These are phyloP conservation scores for Tolmerus cingulatus DNA, from an alignment of 2,888 invertebrate genomes.

Conservation along the genomic window DNA sequence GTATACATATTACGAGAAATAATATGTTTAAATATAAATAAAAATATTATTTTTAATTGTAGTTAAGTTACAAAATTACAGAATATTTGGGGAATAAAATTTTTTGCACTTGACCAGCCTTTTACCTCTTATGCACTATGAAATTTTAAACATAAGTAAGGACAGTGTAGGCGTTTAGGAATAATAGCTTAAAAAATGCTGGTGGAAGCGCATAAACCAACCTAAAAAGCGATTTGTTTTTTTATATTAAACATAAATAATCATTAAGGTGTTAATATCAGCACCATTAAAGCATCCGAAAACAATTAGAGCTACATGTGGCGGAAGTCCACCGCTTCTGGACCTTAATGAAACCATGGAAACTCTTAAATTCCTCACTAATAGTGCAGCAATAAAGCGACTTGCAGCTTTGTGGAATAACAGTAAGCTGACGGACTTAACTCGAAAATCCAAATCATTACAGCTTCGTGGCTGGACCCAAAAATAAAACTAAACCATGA, in stretches of 20 bases:
- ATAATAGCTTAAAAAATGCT: not conserved
- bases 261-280: not conserved
- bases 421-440: constrained; percentile 45
- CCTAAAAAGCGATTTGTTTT: not conserved
- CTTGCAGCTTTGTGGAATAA: constrained; percentile 7
- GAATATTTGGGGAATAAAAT: too few relatives aligned
- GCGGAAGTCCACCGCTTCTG: not conserved
- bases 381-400: constrained; percentile 11
- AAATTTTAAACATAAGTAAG: not conserved
- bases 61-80: too few relatives aligned
- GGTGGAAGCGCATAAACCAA: not conserved
- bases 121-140: not conserved
- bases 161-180: not conserved
- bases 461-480: not conserved
- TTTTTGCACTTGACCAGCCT: not conserved
- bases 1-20: too few relatives aligned
- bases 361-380: constrained; percentile 29
- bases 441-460: constrained; percentile 5
- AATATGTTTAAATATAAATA: too few relatives aligned
- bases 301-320: not conserved
- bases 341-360: not conserved
- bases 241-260: not conserved
- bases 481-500: not conserved
- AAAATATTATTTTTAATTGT: too few relatives aligned
- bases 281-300: not conserved